A percentile compares a stretch with the other conserved stretches of the same genome.
Evolutionary conservation across 2,888 invertebrate genomes (phyloP).

Genomic region (Hyalella azteca): DNA sequence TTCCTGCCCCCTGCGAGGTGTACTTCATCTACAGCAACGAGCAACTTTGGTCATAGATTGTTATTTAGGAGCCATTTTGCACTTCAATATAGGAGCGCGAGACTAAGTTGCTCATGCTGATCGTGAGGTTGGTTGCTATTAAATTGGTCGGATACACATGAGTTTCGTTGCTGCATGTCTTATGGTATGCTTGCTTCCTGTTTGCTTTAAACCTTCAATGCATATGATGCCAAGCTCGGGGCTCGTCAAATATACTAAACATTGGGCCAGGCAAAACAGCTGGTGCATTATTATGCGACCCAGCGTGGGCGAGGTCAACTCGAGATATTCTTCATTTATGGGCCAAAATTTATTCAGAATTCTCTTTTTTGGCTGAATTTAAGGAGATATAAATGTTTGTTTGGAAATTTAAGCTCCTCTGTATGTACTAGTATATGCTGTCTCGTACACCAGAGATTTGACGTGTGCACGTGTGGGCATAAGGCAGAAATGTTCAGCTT

Average conservation of each 20-base stretch:
- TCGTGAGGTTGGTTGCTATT: not conserved
- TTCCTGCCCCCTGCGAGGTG: not conserved
- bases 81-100: not conserved
- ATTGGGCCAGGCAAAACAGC: not conserved
- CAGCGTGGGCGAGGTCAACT: slow-evolving; percentile 9
- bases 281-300: not conserved
- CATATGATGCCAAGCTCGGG: not conserved
- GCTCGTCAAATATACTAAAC: not conserved
- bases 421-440: not conserved
- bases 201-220: not conserved
- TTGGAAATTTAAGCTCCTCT: not conserved
- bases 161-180: not conserved
- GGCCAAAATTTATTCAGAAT: not conserved
- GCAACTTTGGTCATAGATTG: not conserved
- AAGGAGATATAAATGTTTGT: not conserved
- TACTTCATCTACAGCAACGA: no score
- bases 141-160: not conserved
- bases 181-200: not conserved
- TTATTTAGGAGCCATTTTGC: not conserved
- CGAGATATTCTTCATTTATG: not conserved
- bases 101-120: not conserved
- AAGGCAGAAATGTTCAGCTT: not conserved
- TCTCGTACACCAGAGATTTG: not conserved
- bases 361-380: not conserved
- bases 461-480: not conserved